phyloP scores from a whole-genome alignment of 2,113 vertebrate species.

The Urocitellus parryii region DNA sequence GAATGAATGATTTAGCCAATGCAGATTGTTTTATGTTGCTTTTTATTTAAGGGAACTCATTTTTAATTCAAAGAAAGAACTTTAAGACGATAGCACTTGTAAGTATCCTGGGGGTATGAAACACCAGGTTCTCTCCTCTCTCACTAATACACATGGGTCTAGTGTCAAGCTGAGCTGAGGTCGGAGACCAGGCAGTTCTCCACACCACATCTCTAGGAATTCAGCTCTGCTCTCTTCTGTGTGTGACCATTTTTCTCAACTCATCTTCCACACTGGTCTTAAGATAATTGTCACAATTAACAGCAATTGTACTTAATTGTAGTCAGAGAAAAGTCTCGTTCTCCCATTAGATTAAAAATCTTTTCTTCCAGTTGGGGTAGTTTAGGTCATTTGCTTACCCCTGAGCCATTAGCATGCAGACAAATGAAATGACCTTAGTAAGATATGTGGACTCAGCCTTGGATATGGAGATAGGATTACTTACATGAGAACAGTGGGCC shows the following conservation, averaged over 20 bases:
- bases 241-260: neutral
- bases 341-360: neutral
- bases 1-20: neutral
- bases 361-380: neutral
- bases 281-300: neutral
- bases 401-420: neutral
- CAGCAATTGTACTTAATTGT: neutral
- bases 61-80: slow-evolving; percentile 49
- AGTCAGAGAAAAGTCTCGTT: neutral
- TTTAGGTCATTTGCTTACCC: neutral
- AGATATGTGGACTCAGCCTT: neutral
- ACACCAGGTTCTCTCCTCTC: neutral
- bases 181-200: neutral
- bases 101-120: neutral
- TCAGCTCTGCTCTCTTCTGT: neutral
- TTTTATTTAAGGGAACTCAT: slow-evolving; percentile 28
- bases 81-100: slow-evolving; percentile 24
- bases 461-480: neutral
- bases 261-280: neutral
- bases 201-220: neutral
- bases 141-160: neutral
- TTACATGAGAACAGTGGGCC: neutral
- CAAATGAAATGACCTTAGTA: neutral
- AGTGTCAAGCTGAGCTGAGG: neutral
- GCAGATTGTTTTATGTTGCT: slow-evolving; percentile 11